These are phyloP conservation scores for Hemibagrus guttatus DNA, from an alignment of 2,797 vertebrate species.

Conservation along the genomic window DNA sequence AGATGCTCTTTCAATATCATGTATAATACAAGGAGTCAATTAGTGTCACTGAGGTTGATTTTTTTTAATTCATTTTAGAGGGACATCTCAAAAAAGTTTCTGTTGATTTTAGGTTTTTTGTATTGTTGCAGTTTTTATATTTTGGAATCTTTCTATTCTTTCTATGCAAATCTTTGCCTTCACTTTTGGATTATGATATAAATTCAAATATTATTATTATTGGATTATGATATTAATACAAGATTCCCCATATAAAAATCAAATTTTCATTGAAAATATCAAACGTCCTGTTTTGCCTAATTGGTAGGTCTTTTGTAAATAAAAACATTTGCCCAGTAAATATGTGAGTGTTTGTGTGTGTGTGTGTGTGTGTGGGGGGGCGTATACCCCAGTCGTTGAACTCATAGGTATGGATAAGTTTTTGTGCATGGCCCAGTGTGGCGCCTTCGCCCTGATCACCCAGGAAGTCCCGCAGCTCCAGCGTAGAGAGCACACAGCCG, in stretches of 20 bases:
- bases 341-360: neutral
- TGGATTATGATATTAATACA: neutral
- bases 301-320: neutral
- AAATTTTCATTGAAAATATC: neutral
- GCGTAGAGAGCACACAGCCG: slow-evolving; percentile 80
- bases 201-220: too few species aligned
- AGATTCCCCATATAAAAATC: neutral
- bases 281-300: neutral
- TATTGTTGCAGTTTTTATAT: neutral
- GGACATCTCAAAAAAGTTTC: neutral
- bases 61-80: too few species aligned
- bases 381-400: slow-evolving; percentile 86
- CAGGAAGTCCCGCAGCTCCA: slow-evolving; percentile 90
- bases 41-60: neutral
- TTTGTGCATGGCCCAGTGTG: slow-evolving; percentile 74
- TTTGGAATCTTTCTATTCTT: neutral
- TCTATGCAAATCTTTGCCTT: neutral
- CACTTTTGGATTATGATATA: neutral
- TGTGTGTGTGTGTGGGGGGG: slow-evolving; percentile 9
- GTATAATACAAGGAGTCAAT: neutral
- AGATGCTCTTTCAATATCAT: neutral
- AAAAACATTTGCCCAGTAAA: neutral
- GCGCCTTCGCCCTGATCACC: slow-evolving; percentile 88
- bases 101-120: neutral
- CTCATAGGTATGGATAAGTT: slow-evolving; percentile 82